A percentile compares a stretch with the other conserved stretches of the same genome.
Conservation (phyloP, 2,888 invertebrate genomes). For the Caenorhabditis imperialis region DNA sequence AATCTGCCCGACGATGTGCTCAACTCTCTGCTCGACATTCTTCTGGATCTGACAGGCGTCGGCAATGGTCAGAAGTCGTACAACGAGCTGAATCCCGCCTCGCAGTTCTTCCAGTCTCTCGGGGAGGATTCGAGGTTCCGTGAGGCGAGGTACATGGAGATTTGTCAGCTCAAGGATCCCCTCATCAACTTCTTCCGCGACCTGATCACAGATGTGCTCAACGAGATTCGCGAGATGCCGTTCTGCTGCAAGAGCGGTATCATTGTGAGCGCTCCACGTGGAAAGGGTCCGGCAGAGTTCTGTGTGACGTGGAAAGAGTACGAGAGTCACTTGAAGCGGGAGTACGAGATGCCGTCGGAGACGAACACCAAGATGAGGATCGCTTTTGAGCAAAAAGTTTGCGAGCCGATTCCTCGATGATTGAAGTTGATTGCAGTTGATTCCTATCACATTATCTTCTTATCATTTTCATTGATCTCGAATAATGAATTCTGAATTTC, state of each 20-base stretch:
- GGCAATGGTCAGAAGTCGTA: slow-evolving; percentile 1
- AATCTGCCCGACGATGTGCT: slow-evolving; percentile 16
- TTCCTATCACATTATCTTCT: no score
- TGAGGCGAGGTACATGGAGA: slow-evolving; percentile 5
- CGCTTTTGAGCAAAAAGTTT: slow-evolving; percentile 25
- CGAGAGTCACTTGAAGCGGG: slow-evolving; percentile 14
- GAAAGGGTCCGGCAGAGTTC: neutral
- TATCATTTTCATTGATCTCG: no score
- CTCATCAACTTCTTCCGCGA: slow-evolving; percentile 22
- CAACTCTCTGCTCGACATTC: slow-evolving; percentile 4
- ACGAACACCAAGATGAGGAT: slow-evolving; percentile 7
- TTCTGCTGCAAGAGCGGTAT: slow-evolving; percentile 18
- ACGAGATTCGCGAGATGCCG: slow-evolving; percentile 50
- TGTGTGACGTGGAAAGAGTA: slow-evolving; percentile 42
- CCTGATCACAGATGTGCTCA: slow-evolving; percentile 29
- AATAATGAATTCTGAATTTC: no score
- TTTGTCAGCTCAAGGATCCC: slow-evolving; percentile 15
- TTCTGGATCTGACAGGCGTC: slow-evolving; percentile 30
- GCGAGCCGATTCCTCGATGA: slow-evolving; percentile 1
- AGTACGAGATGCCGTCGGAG: slow-evolving; percentile 25
- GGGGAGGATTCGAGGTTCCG: slow-evolving; percentile 7
- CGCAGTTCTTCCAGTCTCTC: slow-evolving; percentile 21
- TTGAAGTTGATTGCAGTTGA: slow-evolving; percentile 6
- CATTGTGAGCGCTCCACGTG: slow-evolving; percentile 21
- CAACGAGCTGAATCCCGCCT: neutral